Evolutionary conservation across 2,888 invertebrate species (phyloP).

Genomic region (Siphlonurus alternatus): DNA sequence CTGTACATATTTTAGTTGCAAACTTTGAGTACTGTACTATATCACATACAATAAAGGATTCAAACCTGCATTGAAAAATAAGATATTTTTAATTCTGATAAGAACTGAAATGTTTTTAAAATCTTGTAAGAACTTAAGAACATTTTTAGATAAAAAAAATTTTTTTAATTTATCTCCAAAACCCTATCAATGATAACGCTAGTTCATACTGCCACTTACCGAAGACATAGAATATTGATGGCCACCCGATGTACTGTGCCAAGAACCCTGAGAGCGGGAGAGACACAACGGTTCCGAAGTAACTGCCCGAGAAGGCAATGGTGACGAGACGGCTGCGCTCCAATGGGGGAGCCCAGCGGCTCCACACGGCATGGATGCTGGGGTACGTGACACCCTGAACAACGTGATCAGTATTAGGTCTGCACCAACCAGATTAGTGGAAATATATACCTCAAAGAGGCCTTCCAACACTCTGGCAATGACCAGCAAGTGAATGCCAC

Average conservation of each 20-base stretch:
- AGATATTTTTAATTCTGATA: too few relatives aligned
- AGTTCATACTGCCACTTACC: conserved; percentile 18
- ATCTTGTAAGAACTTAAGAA: too few relatives aligned
- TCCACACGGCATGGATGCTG: conserved; percentile 25
- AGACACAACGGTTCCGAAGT: conserved; percentile 26
- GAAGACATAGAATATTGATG: conserved; percentile 25
- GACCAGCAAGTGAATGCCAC: conserved; percentile 23
- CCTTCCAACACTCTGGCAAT: conserved; percentile 27
- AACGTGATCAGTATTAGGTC: not conserved
- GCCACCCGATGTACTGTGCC: conserved; percentile 23
- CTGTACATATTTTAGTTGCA: too few relatives aligned
- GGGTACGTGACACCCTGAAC: conserved; percentile 26
- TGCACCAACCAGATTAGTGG: too few relatives aligned
- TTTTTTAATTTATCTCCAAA: not conserved
- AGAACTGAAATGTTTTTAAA: too few relatives aligned
- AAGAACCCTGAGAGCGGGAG: conserved; percentile 24
- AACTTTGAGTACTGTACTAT: too few relatives aligned
- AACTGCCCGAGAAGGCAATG: conserved; percentile 26
- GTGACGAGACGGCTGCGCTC: conserved; percentile 25
- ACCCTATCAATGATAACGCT: conserved; percentile 2
- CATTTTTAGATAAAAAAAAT: too few relatives aligned
- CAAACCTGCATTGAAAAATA: too few relatives aligned
- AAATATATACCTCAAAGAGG: conserved; percentile 28
- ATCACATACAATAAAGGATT: too few relatives aligned
- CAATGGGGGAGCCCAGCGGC: conserved; percentile 25